These are phyloP conservation scores for Parochlus steinenii DNA, from an alignment of 2,888 invertebrate species.

Conservation along the genomic window DNA sequence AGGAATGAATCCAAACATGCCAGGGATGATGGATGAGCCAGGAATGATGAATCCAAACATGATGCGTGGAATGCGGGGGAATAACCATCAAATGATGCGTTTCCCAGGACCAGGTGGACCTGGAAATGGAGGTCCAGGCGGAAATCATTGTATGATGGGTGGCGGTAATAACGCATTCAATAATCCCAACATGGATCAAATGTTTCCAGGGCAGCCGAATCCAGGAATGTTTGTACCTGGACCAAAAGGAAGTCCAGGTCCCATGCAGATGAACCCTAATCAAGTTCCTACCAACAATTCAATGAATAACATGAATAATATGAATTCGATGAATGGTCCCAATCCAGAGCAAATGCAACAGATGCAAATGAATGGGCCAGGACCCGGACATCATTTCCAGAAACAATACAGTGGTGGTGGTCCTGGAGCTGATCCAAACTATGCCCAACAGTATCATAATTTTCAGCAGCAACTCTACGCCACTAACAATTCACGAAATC, in stretches of 20 bases:
- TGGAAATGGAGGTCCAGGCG: too few species aligned
- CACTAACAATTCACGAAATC: constrained; percentile 35
- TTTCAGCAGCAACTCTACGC: constrained; percentile 92
- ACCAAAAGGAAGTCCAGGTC: constrained; percentile 37
- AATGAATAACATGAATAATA: too few species aligned
- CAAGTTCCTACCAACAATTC: too few species aligned
- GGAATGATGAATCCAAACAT: constrained; percentile 24
- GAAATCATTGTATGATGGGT: constrained; percentile 28
- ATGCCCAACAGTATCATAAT: constrained; percentile 89
- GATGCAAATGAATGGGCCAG: constrained; percentile 16
- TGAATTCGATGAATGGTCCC: constrained; percentile 31
- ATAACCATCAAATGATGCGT: constrained; percentile 23
- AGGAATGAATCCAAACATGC: constrained; percentile 34
- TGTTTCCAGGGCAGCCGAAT: constrained; percentile 29
- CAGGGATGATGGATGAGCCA: constrained; percentile 31
- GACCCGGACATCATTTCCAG: constrained; percentile 17
- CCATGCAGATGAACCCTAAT: too few species aligned
- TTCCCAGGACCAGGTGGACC: constrained; percentile 27
- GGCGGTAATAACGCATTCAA: constrained; percentile 22
- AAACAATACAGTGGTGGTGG: constrained; percentile 62
- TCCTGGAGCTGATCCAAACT: constrained; percentile 75
- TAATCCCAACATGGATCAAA: constrained; percentile 15
- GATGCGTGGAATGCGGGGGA: constrained; percentile 16
- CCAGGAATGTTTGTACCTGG: constrained; percentile 41
- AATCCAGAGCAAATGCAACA: constrained; percentile 20